Evolutionary conservation across 2,113 vertebrate species (phyloP).

Genomic region (Phasianus colchicus): DNA sequence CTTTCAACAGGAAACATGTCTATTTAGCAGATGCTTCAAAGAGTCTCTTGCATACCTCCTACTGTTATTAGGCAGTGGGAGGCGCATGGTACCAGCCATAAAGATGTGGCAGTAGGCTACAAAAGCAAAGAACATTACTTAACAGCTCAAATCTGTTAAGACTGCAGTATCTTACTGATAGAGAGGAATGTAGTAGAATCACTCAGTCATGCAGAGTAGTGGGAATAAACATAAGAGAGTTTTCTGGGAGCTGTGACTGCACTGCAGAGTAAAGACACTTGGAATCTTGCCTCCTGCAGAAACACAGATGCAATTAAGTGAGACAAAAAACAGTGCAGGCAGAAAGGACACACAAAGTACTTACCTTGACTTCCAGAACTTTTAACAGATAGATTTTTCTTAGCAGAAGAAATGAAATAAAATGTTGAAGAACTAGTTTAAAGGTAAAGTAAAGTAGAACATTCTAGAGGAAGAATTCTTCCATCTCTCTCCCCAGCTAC

Average conservation of each 20-base stretch:
- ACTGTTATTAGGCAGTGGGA: background rate
- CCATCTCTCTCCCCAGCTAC: background rate
- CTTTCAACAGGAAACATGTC: background rate
- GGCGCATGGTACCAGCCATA: background rate
- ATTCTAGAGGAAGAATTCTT: background rate
- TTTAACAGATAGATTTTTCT: background rate
- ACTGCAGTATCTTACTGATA: background rate
- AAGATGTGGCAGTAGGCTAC: background rate
- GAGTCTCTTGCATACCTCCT: background rate
- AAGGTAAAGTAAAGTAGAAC: background rate
- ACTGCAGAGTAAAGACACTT: background rate
- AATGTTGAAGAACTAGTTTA: background rate
- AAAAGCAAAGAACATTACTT: background rate
- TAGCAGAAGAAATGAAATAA: background rate
- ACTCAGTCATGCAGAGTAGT: background rate
- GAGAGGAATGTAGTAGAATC: background rate
- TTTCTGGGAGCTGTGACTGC: background rate
- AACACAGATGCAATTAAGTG: background rate
- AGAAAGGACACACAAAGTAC: background rate
- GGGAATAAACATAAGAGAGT: background rate
- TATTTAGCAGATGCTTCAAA: background rate
- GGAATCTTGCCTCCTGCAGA: background rate
- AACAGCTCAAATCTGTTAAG: background rate
- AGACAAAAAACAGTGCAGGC: rapidly evolving
- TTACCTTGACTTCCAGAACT: background rate